A percentile compares a stretch with the other conserved stretches of the same genome.
Conservation (phyloP, 2,113 vertebrate genomes). For the Bufo bufo region DNA sequence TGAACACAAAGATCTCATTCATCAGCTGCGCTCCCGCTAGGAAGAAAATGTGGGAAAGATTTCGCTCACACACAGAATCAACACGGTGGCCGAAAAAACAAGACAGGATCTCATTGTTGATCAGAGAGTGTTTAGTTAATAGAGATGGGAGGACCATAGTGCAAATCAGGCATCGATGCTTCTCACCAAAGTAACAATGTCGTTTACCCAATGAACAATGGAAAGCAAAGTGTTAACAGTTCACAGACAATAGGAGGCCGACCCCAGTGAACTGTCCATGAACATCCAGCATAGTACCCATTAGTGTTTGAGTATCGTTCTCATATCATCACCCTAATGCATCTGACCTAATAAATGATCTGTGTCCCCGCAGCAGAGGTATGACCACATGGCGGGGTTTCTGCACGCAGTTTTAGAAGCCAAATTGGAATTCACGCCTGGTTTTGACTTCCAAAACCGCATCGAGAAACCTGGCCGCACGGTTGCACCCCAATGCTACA, state of each 20-base stretch:
- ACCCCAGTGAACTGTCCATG: neutral
- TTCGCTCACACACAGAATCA: neutral
- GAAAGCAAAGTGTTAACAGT: neutral
- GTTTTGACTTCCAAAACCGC: too few relatives aligned
- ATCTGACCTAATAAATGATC: too few relatives aligned
- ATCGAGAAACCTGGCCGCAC: too few relatives aligned
- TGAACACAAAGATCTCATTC: conserved; percentile 49
- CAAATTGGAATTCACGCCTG: too few relatives aligned
- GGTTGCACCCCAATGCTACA: neutral
- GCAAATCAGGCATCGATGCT: neutral
- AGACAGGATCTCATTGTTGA: conserved; percentile 30
- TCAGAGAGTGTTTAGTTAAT: neutral
- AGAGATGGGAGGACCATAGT: neutral
- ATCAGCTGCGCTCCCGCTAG: conserved; percentile 27
- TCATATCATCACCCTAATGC: too few relatives aligned
- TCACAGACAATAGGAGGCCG: neutral
- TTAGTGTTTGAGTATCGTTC: neutral
- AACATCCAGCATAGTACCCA: neutral
- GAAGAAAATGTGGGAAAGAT: conserved; percentile 52
- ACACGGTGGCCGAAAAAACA: neutral
- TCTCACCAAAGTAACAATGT: neutral
- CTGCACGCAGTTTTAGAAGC: too few relatives aligned
- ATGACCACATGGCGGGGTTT: too few relatives aligned
- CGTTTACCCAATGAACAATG: neutral
- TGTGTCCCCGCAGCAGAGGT: too few relatives aligned